Conservation (phyloP, 2,888 invertebrate species). For the Protula sp. region DNA sequence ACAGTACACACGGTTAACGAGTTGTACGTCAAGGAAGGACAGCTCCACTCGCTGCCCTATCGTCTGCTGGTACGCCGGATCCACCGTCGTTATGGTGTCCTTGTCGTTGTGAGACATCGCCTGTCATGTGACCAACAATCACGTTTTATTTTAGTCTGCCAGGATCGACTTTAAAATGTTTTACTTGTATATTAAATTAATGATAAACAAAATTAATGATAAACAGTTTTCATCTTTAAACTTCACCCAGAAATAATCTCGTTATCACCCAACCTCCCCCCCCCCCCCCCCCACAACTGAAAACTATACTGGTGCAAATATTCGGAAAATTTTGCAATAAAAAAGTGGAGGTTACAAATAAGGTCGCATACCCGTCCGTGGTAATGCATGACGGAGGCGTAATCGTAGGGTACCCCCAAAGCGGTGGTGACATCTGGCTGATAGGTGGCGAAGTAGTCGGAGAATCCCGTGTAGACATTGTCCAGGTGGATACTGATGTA, state of each 20-base stretch:
- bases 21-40: slow-evolving; percentile 19
- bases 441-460: slow-evolving; percentile 11
- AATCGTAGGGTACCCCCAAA: slow-evolving; percentile 12
- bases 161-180: too few species aligned
- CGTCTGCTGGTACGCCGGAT: slow-evolving; percentile 16
- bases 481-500: slow-evolving; percentile 16
- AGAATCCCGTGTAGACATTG: slow-evolving; percentile 7
- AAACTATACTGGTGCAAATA: too few species aligned
- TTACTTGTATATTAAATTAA: too few species aligned
- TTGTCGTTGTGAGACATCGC: neutral
- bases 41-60: slow-evolving; percentile 23
- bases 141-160: too few species aligned
- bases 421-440: slow-evolving; percentile 1
- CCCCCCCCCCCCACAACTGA: too few species aligned
- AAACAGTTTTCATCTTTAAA: too few species aligned
- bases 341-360: too few species aligned
- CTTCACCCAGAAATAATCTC: too few species aligned
- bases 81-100: slow-evolving; percentile 14
- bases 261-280: too few species aligned
- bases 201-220: too few species aligned
- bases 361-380: slow-evolving; percentile 2
- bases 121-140: too few species aligned
- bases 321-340: too few species aligned
- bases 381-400: slow-evolving; percentile 15
- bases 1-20: slow-evolving; percentile 21